A percentile compares a stretch with the other conserved stretches of the same genome.
Conservation (phyloP, 2,797 vertebrate genomes). For the Alauda arvensis region DNA sequence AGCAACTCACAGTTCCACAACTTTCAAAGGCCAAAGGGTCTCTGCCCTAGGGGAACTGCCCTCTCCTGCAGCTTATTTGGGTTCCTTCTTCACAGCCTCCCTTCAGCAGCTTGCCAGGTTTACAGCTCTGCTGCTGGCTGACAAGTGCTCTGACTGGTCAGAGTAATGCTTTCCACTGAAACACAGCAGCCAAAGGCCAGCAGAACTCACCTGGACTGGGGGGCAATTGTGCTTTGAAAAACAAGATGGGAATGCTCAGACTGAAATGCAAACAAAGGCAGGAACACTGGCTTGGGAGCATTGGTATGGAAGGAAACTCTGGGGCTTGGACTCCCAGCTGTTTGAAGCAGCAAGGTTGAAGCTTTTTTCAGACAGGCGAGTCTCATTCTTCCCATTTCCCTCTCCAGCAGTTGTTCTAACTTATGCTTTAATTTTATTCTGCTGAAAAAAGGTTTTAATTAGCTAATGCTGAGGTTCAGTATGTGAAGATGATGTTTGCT, state of each 20-base stretch:
- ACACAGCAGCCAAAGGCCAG: background rate
- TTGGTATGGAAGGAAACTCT: background rate
- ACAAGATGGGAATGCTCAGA: background rate
- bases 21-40: background rate
- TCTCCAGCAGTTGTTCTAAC: background rate
- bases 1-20: background rate
- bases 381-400: background rate
- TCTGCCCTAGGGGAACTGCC: fast-evolving
- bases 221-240: background rate
- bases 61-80: background rate
- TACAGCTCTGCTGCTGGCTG: background rate
- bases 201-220: background rate
- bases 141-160: background rate
- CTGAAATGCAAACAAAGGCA: background rate
- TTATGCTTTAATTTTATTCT: background rate
- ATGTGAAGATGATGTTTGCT: background rate
- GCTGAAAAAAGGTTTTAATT: background rate
- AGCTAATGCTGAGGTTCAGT: background rate
- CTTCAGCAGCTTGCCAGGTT: background rate
- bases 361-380: background rate
- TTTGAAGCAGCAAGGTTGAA: background rate
- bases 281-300: background rate
- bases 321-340: background rate
- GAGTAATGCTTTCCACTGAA: background rate
- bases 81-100: background rate